phyloP scores from a whole-genome alignment of 2,888 invertebrate species.

The Galerucella nymphaeae region DNA sequence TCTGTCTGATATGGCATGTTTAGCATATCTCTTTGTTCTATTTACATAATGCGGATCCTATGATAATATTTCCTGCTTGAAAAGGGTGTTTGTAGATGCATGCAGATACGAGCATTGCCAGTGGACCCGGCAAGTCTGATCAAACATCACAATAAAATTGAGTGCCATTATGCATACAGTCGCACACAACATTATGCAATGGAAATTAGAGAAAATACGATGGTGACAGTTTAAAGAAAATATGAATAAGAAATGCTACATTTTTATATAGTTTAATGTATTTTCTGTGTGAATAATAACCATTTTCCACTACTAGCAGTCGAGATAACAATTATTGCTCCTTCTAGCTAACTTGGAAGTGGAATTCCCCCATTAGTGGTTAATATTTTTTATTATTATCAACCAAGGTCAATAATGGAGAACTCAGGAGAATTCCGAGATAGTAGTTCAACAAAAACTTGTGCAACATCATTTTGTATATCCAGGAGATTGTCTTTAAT shows the following conservation, averaged over 20 bases:
- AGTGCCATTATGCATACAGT: conserved; percentile 33
- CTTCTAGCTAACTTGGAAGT: too few species aligned
- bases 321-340: too few species aligned
- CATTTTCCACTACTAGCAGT: too few species aligned
- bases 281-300: not conserved
- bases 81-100: conserved; percentile 42
- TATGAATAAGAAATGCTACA: conserved; percentile 13
- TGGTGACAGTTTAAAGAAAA: conserved; percentile 11
- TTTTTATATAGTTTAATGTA: not conserved
- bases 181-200: conserved; percentile 24
- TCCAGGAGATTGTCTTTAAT: too few species aligned
- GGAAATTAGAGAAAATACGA: conserved; percentile 14
- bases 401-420: too few species aligned
- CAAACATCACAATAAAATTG: conserved; percentile 36
- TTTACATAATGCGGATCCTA: conserved; percentile 49
- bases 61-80: conserved; percentile 45
- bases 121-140: conserved; percentile 38
- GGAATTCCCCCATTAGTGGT: too few species aligned
- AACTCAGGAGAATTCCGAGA: too few species aligned
- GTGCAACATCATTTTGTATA: too few species aligned
- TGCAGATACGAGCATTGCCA: conserved; percentile 31
- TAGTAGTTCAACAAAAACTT: too few species aligned
- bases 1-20: conserved; percentile 44
- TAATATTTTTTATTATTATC: too few species aligned
- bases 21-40: conserved; percentile 46